phyloP scores from a whole-genome alignment of 2,797 vertebrate species.

The Ctenopoma multispine region DNA sequence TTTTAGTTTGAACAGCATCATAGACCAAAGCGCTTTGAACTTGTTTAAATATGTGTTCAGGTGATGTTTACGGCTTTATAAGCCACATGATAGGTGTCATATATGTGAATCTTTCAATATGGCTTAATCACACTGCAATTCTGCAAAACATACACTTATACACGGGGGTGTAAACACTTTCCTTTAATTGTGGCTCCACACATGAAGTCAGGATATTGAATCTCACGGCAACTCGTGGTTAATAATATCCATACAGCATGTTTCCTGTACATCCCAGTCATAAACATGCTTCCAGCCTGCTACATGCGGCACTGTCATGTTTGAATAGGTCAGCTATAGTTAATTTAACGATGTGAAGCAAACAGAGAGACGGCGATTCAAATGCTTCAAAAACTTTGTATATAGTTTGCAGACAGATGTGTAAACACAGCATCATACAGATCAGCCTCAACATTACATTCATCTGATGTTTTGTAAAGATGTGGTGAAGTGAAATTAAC shows the following conservation, averaged over 20 bases:
- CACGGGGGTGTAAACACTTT: slow-evolving; percentile 44
- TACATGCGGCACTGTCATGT: background rate
- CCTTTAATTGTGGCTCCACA: slow-evolving; percentile 11
- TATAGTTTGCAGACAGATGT: background rate
- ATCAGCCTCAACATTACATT: too few relatives aligned
- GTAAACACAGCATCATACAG: background rate
- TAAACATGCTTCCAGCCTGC: slow-evolving; percentile 13
- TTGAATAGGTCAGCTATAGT: background rate
- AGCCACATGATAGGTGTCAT: slow-evolving; percentile 19
- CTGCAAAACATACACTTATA: slow-evolving; percentile 23
- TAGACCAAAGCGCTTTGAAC: background rate
- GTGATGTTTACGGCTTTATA: slow-evolving; percentile 19
- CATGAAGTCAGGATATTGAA: slow-evolving; percentile 67
- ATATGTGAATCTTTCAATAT: slow-evolving; percentile 23
- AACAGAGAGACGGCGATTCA: background rate
- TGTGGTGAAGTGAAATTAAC: too few relatives aligned
- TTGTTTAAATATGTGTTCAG: background rate
- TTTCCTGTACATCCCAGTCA: slow-evolving; percentile 31
- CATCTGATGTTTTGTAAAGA: too few relatives aligned
- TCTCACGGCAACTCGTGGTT: slow-evolving; percentile 36
- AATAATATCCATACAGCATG: slow-evolving; percentile 29
- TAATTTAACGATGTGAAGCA: slow-evolving; percentile 22
- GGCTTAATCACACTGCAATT: slow-evolving; percentile 44
- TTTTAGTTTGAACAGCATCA: background rate
- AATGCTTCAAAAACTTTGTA: background rate